phyloP scores from a whole-genome alignment of 2,797 vertebrate species.

The Falco peregrinus region DNA sequence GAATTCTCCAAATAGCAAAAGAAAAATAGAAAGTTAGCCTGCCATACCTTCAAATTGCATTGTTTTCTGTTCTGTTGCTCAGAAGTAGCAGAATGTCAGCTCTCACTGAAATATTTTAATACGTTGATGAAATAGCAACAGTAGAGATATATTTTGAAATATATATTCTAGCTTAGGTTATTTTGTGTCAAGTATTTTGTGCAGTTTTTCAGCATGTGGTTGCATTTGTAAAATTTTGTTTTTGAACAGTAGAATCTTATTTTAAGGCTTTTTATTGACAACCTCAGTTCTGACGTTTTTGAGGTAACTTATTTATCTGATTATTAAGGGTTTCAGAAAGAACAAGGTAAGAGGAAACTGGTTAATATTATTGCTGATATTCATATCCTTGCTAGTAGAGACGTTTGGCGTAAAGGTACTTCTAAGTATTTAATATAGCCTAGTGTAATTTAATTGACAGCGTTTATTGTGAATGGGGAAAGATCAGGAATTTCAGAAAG shows the following conservation, averaged over 20 bases:
- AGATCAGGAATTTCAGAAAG: not conserved
- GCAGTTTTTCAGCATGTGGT: not conserved
- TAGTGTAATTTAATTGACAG: not conserved
- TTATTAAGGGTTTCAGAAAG: slow-evolving; percentile 1
- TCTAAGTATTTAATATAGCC: not conserved
- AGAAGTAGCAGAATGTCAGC: not conserved
- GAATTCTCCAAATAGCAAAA: slow-evolving; percentile 13
- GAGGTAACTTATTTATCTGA: not conserved
- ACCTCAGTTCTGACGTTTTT: not conserved
- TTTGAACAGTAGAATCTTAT: not conserved
- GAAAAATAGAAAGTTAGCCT: not conserved
- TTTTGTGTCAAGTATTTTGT: not conserved
- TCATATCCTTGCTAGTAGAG: not conserved
- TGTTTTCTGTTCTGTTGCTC: not conserved
- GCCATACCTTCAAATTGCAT: not conserved
- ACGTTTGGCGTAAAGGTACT: not conserved
- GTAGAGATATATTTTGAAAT: not conserved
- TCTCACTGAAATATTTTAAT: not conserved
- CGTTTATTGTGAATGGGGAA: not conserved
- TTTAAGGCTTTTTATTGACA: not conserved
- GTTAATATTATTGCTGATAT: not conserved
- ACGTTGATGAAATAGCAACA: not conserved
- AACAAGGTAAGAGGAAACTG: not conserved
- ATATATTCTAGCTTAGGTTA: not conserved
- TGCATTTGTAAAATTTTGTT: not conserved